A percentile compares a stretch with the other conserved stretches of the same genome.
These are phyloP conservation scores for Unio pictorum DNA, from an alignment of 2,888 invertebrate genomes.

Conservation along the genomic window DNA sequence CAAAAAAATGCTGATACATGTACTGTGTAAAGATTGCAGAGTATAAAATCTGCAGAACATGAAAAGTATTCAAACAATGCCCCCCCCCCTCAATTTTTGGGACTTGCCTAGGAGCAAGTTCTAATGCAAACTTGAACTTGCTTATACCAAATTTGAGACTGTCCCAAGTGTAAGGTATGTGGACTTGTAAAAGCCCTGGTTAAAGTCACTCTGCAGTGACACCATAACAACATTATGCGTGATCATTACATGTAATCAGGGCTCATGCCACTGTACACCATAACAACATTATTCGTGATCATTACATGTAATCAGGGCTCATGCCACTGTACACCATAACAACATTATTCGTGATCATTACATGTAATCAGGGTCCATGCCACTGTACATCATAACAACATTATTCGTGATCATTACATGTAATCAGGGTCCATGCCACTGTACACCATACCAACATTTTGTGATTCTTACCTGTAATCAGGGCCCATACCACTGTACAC, in stretches of 20 bases:
- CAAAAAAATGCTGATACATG: too few species aligned
- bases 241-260: slow-evolving; percentile 78
- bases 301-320: slow-evolving; percentile 77
- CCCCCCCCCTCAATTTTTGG: too few species aligned
- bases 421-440: slow-evolving; percentile 81
- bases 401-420: slow-evolving; percentile 88
- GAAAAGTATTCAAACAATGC: too few species aligned
- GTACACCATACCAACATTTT: slow-evolving; percentile 97
- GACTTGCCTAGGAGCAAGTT: too few species aligned
- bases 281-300: slow-evolving; percentile 94
- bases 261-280: slow-evolving; percentile 91
- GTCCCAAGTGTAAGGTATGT: too few species aligned
- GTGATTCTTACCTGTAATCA: slow-evolving; percentile 83
- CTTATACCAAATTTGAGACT: too few species aligned
- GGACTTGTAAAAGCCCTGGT: too few species aligned
- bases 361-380: slow-evolving; percentile 77
- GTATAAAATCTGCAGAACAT: too few species aligned
- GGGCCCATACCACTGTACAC: slow-evolving; percentile 88
- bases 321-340: slow-evolving; percentile 96
- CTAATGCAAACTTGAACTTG: too few species aligned
- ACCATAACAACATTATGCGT: slow-evolving; percentile 97
- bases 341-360: slow-evolving; percentile 87
- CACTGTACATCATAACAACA: slow-evolving; percentile 97
- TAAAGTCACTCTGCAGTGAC: too few species aligned
- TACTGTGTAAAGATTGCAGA: too few species aligned